phyloP scores from a whole-genome alignment of 2,113 vertebrate species.

The Poecile atricapillus region DNA sequence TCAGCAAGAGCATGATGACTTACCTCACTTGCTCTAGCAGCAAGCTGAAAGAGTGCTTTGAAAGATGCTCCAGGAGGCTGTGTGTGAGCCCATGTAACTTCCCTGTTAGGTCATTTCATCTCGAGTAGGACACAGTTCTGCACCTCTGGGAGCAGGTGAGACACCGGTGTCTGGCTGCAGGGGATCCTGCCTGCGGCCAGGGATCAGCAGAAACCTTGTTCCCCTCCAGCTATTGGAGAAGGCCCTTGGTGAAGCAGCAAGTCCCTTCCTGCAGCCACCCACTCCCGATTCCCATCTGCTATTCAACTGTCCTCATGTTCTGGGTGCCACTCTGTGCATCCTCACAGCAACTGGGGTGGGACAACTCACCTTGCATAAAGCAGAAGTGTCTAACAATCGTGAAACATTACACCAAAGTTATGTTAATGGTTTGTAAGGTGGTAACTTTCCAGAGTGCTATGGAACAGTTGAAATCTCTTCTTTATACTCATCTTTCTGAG shows the following conservation, averaged over 20 bases:
- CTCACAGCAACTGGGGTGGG: neutral
- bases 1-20: neutral
- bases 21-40: neutral
- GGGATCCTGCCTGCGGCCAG: neutral
- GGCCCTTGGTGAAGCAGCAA: neutral
- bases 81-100: neutral
- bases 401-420: neutral
- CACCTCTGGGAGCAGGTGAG: neutral
- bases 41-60: neutral
- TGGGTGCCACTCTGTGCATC: neutral
- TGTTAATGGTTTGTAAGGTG: neutral
- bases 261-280: neutral
- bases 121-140: neutral
- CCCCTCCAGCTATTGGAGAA: neutral
- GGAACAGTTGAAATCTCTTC: neutral
- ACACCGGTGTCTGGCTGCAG: neutral
- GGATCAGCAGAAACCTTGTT: neutral
- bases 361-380: neutral
- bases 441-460: neutral
- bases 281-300: accelerated
- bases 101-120: neutral
- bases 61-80: neutral
- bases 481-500: neutral
- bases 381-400: neutral
- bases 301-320: neutral